Evolutionary conservation across 2,113 vertebrate genomes (phyloP).

Genomic region (Cichladusa arquata): DNA sequence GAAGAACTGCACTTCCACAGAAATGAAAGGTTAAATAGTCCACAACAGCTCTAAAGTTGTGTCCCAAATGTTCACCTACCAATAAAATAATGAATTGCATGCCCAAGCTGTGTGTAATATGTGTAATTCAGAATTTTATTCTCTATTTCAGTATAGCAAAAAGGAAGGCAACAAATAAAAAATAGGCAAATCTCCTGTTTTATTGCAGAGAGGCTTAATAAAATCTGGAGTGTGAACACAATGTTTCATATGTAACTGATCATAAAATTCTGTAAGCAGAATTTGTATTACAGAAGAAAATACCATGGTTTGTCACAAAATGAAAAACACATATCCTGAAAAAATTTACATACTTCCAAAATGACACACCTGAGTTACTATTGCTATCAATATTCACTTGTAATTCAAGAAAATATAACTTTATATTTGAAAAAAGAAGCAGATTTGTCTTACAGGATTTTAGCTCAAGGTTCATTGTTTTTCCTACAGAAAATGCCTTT

Average conservation of each 20-base stretch:
- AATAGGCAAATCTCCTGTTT: not conserved
- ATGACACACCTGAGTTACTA: not conserved
- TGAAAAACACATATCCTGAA: not conserved
- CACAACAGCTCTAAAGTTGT: not conserved
- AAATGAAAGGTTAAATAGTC: not conserved
- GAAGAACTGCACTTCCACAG: not conserved
- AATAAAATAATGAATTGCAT: not conserved
- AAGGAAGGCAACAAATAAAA: not conserved
- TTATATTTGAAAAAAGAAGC: slow-evolving; percentile 26
- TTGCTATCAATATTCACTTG: not conserved
- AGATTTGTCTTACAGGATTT: not conserved
- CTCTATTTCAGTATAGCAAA: not conserved
- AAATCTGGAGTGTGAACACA: not conserved
- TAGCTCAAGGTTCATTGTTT: not conserved
- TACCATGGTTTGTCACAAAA: not conserved
- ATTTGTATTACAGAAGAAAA: not conserved
- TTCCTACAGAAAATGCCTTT: not conserved
- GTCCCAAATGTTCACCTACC: not conserved
- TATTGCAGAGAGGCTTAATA: not conserved
- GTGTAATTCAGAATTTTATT: not conserved
- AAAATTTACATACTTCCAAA: not conserved
- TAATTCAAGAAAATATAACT: slow-evolving; percentile 33
- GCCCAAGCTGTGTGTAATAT: not conserved
- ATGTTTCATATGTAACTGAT: not conserved
- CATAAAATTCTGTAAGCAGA: not conserved